Percentiles rank a stretch among this genome's conserved stretches.
Conservation (phyloP, 2,113 vertebrate genomes). For the Pterophyllum scalare region DNA sequence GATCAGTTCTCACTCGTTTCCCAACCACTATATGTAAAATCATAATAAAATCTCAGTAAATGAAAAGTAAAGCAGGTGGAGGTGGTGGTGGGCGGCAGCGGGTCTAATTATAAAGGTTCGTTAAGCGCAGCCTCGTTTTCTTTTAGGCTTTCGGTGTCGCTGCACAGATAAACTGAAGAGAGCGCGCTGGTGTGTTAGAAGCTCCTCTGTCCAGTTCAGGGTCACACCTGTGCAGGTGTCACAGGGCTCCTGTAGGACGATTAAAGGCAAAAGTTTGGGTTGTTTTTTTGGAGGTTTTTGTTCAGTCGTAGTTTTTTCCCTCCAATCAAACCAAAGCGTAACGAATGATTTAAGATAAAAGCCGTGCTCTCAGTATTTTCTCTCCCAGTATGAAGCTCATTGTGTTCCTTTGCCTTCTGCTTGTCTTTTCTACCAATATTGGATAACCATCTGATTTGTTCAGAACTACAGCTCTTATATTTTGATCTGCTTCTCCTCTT, state of each 20-base stretch:
- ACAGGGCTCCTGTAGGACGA: neutral
- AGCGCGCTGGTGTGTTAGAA: neutral
- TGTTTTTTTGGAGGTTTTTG: neutral
- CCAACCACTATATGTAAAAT: no score
- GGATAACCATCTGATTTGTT: constrained; percentile 57
- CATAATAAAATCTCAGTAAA: neutral
- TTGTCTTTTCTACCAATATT: constrained; percentile 36
- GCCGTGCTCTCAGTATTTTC: neutral
- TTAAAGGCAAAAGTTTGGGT: neutral
- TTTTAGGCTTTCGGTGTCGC: neutral
- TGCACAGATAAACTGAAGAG: neutral
- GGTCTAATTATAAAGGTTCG: neutral
- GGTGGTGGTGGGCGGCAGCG: neutral
- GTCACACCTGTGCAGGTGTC: neutral
- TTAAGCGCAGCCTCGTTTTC: neutral
- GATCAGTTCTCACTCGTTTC: neutral
- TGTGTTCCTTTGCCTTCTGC: constrained; percentile 4
- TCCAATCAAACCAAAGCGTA: neutral
- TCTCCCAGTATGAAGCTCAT: neutral
- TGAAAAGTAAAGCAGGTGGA: neutral
- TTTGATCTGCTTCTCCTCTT: constrained; percentile 11
- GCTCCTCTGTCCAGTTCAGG: no score
- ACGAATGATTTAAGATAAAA: neutral
- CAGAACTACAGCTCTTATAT: constrained; percentile 34
- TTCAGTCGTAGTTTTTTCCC: neutral